Conservation (phyloP, 2,888 invertebrate genomes). For the Pomacea canaliculata region DNA sequence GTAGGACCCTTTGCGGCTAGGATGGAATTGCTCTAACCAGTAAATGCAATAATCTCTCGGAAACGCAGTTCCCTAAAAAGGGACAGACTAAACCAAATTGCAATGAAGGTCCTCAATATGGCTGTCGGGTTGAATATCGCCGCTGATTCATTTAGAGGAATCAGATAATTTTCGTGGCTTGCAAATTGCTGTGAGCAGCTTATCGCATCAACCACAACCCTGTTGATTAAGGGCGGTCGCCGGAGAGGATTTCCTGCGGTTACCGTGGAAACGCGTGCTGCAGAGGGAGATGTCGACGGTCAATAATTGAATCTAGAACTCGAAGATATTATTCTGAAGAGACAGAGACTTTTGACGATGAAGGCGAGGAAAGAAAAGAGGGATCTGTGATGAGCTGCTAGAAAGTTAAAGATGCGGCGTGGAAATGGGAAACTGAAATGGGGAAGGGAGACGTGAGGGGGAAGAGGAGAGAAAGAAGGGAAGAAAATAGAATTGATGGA, state of each 20-base stretch:
- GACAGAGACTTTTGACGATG: not conserved
- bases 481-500: not conserved
- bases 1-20: too few species aligned
- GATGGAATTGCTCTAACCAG: not conserved
- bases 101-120: not conserved
- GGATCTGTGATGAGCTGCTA: not conserved
- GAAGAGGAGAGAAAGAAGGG: not conserved
- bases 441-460: not conserved
- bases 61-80: not conserved
- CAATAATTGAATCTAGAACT: slow-evolving; percentile 9
- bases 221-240: not conserved
- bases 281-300: not conserved
- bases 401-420: not conserved
- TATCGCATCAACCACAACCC: not conserved
- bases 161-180: slow-evolving; percentile 13
- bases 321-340: not conserved
- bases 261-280: not conserved
- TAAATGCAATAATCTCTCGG: slow-evolving; percentile 2
- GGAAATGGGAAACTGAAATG: not conserved
- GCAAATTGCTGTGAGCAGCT: slow-evolving; percentile 12
- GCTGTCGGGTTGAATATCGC: slow-evolving; percentile 13
- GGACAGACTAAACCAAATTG: slow-evolving; percentile 15
- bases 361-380: not conserved
- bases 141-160: slow-evolving; percentile 11
- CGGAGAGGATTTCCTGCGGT: not conserved